phyloP scores from a whole-genome alignment of 2,113 vertebrate genomes.

The mouse (Mus musculus) region DNA sequence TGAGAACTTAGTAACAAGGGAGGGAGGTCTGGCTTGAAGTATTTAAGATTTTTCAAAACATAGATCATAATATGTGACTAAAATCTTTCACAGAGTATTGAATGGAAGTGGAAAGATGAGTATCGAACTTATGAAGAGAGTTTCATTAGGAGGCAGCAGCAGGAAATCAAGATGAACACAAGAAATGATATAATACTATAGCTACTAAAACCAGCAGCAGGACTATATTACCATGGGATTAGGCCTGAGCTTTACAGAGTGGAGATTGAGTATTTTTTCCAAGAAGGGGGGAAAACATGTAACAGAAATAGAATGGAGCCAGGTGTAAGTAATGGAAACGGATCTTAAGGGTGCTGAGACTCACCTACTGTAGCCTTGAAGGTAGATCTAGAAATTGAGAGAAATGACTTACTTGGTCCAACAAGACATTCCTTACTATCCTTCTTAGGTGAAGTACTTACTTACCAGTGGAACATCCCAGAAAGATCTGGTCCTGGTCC shows the following conservation, averaged over 20 bases:
- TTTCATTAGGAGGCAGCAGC: neutral
- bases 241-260: neutral
- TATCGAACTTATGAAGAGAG: neutral
- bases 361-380: neutral
- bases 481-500: slow-evolving; percentile 88
- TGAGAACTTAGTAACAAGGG: neutral
- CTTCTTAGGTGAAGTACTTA: slow-evolving; percentile 85
- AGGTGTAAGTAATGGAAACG: neutral
- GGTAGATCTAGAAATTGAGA: neutral
- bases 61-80: slow-evolving; percentile 9
- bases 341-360: neutral
- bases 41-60: slow-evolving; percentile 34
- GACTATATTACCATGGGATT: neutral
- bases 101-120: neutral
- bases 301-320: slow-evolving; percentile 44
- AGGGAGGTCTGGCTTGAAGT: neutral
- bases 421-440: neutral
- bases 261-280: neutral
- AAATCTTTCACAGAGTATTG: neutral
- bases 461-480: slow-evolving; percentile 86
- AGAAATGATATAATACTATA: neutral
- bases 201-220: neutral
- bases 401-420: neutral
- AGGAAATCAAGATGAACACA: neutral
- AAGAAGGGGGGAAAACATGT: neutral